These are phyloP conservation scores for Pterocles burchelli DNA, from an alignment of 2,113 vertebrate species.

Conservation along the genomic window DNA sequence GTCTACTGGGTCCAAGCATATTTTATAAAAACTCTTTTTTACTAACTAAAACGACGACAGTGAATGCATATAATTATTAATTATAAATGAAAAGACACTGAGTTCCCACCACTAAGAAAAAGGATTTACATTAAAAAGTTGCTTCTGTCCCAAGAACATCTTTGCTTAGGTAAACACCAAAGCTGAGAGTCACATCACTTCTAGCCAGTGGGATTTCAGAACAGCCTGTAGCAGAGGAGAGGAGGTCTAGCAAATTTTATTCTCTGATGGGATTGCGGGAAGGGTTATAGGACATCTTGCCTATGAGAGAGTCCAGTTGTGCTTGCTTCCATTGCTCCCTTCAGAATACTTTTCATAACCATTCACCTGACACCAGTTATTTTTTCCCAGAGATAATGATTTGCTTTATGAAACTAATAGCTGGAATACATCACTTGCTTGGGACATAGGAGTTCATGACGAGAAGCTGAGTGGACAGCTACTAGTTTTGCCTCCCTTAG, in stretches of 20 bases:
- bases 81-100: not conserved
- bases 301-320: not conserved
- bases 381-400: not conserved
- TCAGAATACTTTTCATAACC: not conserved
- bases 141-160: not conserved
- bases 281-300: not conserved
- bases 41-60: not conserved
- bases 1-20: rapidly evolving
- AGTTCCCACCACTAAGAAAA: not conserved
- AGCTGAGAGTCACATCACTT: not conserved
- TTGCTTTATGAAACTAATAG: not conserved
- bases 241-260: not conserved
- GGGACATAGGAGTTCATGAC: not conserved
- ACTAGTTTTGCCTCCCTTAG: not conserved
- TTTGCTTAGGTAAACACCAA: not conserved
- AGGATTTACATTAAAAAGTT: not conserved
- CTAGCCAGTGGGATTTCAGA: not conserved
- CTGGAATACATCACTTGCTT: not conserved
- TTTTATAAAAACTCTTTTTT: not conserved
- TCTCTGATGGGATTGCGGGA: not conserved
- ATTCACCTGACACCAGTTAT: rapidly evolving
- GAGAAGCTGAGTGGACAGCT: not conserved
- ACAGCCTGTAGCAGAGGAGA: not conserved
- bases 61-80: not conserved
- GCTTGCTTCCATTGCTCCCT: not conserved